phyloP scores from a whole-genome alignment of 2,797 vertebrate genomes.

The Sternarchorhynchus goeldii region DNA sequence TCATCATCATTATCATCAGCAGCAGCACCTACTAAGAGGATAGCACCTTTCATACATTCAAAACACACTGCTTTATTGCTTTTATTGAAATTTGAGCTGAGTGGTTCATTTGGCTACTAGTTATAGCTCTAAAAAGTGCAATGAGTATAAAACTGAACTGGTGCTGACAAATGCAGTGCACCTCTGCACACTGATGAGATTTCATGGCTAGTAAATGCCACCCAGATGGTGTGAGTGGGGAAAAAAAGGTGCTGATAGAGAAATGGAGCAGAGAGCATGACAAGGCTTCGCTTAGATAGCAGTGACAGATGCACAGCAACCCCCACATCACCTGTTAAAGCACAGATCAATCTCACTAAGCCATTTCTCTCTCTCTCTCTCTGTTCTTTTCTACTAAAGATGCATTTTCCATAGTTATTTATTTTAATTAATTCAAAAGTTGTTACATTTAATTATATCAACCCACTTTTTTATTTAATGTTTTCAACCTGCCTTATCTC shows the following conservation, averaged over 20 bases:
- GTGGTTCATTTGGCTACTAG: conserved; percentile 7
- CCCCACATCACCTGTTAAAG: conserved; percentile 50
- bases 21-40: background rate
- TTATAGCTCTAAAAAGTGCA: background rate
- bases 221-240: conserved; percentile 55
- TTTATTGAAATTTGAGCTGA: background rate
- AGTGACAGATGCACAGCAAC: conserved; percentile 44
- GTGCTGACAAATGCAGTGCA: conserved; percentile 26
- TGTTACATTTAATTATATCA: background rate
- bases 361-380: conserved; percentile 1
- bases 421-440: background rate
- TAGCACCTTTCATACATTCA: background rate
- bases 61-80: too few relatives aligned
- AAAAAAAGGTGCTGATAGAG: conserved; percentile 44
- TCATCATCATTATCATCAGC: background rate
- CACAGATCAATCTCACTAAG: conserved; percentile 32
- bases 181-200: conserved; percentile 21
- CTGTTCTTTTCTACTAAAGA: too few relatives aligned
- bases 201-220: conserved; percentile 41
- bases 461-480: too few relatives aligned
- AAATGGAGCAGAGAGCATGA: conserved; percentile 33
- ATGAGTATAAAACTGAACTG: conserved; percentile 4
- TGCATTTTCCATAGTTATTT: background rate
- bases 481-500: background rate
- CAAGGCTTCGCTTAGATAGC: conserved; percentile 3